Conservation (phyloP, 2,797 vertebrate genomes). For the Siniperca scherzeri region DNA sequence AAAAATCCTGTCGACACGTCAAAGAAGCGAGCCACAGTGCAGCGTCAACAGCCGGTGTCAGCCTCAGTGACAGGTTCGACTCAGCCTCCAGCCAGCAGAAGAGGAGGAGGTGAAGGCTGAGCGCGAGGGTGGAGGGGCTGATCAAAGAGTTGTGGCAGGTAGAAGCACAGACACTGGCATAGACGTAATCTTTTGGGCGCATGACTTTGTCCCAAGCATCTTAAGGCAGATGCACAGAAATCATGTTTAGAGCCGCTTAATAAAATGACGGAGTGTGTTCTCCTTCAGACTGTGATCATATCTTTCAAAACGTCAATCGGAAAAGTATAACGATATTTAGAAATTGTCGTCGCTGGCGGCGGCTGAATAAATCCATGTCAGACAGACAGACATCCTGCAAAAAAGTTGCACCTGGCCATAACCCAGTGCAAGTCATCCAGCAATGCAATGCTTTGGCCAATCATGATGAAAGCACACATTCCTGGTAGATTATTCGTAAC, state of each 20-base stretch:
- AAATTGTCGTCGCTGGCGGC: neutral
- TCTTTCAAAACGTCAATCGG: neutral
- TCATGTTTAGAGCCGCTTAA: slow-evolving; percentile 8
- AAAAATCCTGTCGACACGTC: slow-evolving; percentile 62
- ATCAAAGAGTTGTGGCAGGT: slow-evolving; percentile 58
- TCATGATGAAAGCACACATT: neutral
- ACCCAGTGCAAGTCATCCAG: neutral
- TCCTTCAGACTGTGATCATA: neutral
- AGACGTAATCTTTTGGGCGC: slow-evolving; percentile 20
- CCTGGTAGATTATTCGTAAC: neutral
- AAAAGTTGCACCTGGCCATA: neutral
- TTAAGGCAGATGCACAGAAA: neutral
- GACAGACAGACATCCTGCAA: neutral
- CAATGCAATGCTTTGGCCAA: neutral
- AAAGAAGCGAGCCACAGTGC: slow-evolving; percentile 58
- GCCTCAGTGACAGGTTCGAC: slow-evolving; percentile 64
- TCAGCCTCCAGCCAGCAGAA: slow-evolving; percentile 61
- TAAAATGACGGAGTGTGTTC: neutral
- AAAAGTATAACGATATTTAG: neutral
- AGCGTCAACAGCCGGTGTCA: slow-evolving; percentile 72
- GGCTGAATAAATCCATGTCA: neutral
- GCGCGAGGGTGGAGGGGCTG: slow-evolving; percentile 37
- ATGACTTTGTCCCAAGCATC: slow-evolving; percentile 21
- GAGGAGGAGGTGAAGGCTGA: slow-evolving; percentile 31
- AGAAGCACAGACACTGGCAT: slow-evolving; percentile 16